A percentile compares a stretch with the other conserved stretches of the same genome.
Evolutionary conservation across 2,888 invertebrate species (phyloP).

Genomic region (Brachypalpus laphriformis): DNA sequence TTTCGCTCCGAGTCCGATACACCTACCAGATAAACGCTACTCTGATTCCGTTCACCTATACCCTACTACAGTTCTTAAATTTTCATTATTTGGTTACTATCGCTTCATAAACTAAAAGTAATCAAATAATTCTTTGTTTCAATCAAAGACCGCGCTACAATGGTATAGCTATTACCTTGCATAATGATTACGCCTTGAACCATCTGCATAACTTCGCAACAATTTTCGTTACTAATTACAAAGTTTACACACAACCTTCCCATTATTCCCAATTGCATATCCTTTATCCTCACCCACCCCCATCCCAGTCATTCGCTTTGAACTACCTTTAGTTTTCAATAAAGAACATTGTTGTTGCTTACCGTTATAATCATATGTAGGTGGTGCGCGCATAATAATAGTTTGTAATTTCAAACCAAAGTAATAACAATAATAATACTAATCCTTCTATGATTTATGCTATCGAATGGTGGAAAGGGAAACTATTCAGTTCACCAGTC

Average conservation of each 20-base stretch:
- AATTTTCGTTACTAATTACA: conserved; percentile 55
- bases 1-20: too few species aligned
- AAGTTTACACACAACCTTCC: conserved; percentile 48
- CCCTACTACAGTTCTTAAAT: too few species aligned
- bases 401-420: conserved; percentile 61
- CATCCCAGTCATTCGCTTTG: too few species aligned
- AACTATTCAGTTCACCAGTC: conserved; percentile 3
- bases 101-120: too few species aligned
- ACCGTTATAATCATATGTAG: conserved; percentile 13
- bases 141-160: not conserved
- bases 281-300: not conserved
- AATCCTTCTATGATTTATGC: conserved; percentile 44
- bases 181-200: not conserved
- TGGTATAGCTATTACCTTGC: not conserved
- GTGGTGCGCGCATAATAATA: conserved; percentile 42
- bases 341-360: conserved; percentile 32
- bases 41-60: too few species aligned
- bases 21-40: too few species aligned
- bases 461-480: conserved; percentile 3
- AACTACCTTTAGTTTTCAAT: conserved; percentile 24
- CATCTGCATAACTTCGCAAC: conserved; percentile 51
- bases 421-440: conserved; percentile 61
- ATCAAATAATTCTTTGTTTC: too few species aligned
- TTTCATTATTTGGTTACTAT: too few species aligned
- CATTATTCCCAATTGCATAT: conserved; percentile 32